A percentile compares a stretch with the other conserved stretches of the same genome.
These are phyloP conservation scores for Entomyzon cyanotis DNA, from an alignment of 2,113 vertebrate species.

Conservation along the genomic window DNA sequence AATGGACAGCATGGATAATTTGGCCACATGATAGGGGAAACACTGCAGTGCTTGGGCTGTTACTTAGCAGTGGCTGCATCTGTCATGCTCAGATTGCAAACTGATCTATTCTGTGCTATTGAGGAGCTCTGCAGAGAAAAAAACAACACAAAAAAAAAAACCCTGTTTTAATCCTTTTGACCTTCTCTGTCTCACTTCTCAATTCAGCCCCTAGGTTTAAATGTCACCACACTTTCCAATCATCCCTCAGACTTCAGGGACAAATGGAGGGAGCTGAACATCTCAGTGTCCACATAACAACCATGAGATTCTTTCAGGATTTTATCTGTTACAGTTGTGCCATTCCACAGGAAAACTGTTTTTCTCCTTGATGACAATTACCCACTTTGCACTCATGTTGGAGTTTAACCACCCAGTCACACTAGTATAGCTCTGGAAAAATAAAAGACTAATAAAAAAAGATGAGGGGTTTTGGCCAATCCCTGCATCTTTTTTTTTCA, in stretches of 20 bases:
- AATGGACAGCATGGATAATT: neutral
- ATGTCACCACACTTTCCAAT: neutral
- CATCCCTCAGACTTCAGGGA: neutral
- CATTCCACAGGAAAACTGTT: neutral
- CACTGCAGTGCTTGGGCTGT: neutral
- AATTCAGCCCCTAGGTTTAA: neutral
- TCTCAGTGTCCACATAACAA: neutral
- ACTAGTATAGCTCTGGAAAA: neutral
- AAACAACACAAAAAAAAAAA: no score
- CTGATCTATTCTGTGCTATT: rapidly evolving
- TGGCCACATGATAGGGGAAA: neutral
- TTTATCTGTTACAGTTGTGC: neutral
- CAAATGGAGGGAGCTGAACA: neutral
- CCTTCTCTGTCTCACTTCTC: neutral
- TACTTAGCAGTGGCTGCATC: neutral
- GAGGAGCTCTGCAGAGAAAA: neutral
- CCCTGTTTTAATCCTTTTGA: neutral
- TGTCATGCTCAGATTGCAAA: neutral
- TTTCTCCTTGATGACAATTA: neutral
- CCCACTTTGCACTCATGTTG: neutral
- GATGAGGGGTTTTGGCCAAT: neutral
- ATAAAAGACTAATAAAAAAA: neutral
- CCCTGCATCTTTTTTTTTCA: neutral
- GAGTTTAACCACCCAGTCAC: neutral
- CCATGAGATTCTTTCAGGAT: neutral